These are phyloP conservation scores for Gasteruption jaculator DNA, from an alignment of 2,888 invertebrate genomes.

Conservation along the genomic window DNA sequence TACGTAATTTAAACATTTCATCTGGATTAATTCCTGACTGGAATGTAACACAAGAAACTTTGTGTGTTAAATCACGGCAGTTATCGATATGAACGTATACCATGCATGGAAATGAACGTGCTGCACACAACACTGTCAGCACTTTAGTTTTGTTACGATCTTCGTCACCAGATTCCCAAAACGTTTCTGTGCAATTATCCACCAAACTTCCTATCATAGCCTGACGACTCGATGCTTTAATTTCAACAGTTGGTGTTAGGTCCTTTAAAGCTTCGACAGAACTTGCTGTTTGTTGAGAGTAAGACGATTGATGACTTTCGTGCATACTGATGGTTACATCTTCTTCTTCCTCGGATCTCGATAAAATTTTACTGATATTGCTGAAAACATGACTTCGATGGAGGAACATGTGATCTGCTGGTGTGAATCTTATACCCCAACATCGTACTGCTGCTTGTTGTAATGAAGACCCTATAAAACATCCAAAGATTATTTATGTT, in stretches of 20 bases:
- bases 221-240: conserved; percentile 87
- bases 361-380: conserved; percentile 92
- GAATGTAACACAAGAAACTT: conserved; percentile 81
- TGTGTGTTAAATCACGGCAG: conserved; percentile 85
- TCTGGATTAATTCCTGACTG: conserved; percentile 77
- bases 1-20: conserved; percentile 74
- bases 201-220: conserved; percentile 91
- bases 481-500: no score
- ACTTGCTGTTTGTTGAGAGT: conserved; percentile 50
- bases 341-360: conserved; percentile 82
- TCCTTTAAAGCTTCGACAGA: conserved; percentile 68
- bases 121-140: conserved; percentile 65
- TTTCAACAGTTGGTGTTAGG: conserved; percentile 70
- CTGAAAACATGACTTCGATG: conserved; percentile 91
- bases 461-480: conserved; percentile 61
- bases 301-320: conserved; percentile 56
- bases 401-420: conserved; percentile 85
- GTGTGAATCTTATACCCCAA: conserved; percentile 86
- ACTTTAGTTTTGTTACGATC: conserved; percentile 90
- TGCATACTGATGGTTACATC: conserved; percentile 58
- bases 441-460: conserved; percentile 91
- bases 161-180: conserved; percentile 99
- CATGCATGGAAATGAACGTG: conserved; percentile 65
- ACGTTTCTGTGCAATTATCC: conserved; percentile 94
- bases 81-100: conserved; percentile 92